Percentiles rank a stretch among this genome's conserved stretches.
These are phyloP conservation scores for Platyscapa corneri DNA, from an alignment of 1,140 invertebrate genomes.

Conservation along the genomic window DNA sequence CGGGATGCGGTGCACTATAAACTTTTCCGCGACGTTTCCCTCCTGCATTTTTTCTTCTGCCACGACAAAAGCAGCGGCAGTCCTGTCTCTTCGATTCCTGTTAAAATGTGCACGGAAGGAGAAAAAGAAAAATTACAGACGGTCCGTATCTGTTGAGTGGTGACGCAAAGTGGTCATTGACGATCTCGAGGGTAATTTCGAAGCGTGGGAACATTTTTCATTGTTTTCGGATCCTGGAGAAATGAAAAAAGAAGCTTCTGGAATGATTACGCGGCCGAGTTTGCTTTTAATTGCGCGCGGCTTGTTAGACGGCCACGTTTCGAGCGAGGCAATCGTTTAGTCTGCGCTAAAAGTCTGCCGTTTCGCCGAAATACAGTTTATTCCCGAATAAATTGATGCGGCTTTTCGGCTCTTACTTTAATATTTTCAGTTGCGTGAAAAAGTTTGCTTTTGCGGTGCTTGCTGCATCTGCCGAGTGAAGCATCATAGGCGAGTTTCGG, in stretches of 20 bases:
- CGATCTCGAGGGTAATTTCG: neutral
- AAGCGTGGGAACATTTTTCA: slow-evolving; percentile 5
- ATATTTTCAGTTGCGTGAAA: neutral
- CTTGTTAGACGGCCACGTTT: slow-evolving; percentile 36
- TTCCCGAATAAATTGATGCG: slow-evolving; percentile 22
- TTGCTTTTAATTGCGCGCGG: slow-evolving; percentile 29
- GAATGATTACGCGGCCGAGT: neutral
- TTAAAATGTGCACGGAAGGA: neutral
- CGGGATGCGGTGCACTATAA: neutral
- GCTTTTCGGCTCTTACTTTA: neutral
- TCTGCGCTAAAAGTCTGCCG: neutral
- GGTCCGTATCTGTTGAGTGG: neutral
- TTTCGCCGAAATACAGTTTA: slow-evolving; percentile 13
- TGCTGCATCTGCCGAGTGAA: neutral
- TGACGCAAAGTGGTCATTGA: slow-evolving; percentile 18
- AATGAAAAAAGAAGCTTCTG: neutral
- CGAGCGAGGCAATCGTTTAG: slow-evolving; percentile 37
- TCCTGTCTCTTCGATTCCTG: neutral
- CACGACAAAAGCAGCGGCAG: neutral
- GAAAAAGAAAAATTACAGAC: neutral
- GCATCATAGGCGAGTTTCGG: neutral
- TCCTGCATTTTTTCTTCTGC: neutral
- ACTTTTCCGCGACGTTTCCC: neutral
- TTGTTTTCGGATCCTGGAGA: slow-evolving; percentile 29
- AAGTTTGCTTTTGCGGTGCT: neutral